Evolutionary conservation across 2,113 vertebrate species (phyloP).

Genomic region (Chlorodrepanis virens): DNA sequence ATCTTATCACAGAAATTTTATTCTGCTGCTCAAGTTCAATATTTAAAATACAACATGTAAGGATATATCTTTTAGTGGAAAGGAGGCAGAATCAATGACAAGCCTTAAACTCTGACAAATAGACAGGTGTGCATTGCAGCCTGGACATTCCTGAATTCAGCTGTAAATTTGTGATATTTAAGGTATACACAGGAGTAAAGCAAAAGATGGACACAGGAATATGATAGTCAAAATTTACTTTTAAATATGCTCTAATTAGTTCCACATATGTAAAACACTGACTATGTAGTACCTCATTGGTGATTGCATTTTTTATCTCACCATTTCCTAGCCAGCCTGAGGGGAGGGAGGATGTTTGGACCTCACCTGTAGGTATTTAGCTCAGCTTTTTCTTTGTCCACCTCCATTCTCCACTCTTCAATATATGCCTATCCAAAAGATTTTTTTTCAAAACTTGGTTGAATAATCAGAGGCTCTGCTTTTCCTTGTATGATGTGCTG

Average conservation of each 20-base stretch:
- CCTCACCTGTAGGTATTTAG: background rate
- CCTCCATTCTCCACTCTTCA: background rate
- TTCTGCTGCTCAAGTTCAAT: background rate
- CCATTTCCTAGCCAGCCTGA: background rate
- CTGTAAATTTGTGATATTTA: background rate
- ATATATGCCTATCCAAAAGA: background rate
- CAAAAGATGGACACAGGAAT: background rate
- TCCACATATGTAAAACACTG: background rate
- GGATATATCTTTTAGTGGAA: background rate
- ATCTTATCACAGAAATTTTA: background rate
- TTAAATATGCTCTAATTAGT: background rate
- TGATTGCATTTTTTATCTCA: background rate
- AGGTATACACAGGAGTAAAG: background rate
- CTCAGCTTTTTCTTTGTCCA: background rate
- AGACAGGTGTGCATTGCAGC: background rate
- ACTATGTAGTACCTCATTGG: background rate
- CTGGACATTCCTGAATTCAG: background rate
- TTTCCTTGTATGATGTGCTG: background rate
- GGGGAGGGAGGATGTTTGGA: background rate
- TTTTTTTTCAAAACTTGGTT: background rate
- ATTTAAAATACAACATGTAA: background rate
- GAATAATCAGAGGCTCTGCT: background rate
- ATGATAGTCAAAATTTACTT: background rate
- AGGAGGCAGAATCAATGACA: background rate
- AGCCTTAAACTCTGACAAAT: background rate